phyloP scores from a whole-genome alignment of 2,797 vertebrate species.

The Pseudochromis fuscus region DNA sequence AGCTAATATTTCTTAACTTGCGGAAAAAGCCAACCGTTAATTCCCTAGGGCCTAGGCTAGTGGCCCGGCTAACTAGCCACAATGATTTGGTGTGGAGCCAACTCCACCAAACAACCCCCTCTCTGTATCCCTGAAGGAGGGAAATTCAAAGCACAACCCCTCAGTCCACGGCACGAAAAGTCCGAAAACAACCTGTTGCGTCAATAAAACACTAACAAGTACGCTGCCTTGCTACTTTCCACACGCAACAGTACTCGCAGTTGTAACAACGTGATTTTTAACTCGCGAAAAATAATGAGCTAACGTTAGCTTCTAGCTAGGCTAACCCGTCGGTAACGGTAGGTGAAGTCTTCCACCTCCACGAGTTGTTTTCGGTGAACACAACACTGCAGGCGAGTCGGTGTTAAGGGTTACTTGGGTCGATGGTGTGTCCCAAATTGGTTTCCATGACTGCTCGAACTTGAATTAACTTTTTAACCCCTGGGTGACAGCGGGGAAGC shows the following conservation, averaged over 20 bases:
- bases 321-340: slow-evolving; percentile 51
- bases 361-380: slow-evolving; percentile 39
- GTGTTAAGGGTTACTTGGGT: slow-evolving; percentile 26
- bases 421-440: slow-evolving; percentile 38
- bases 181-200: slow-evolving; percentile 40
- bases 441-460: slow-evolving; percentile 68
- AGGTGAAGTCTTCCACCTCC: slow-evolving; percentile 52
- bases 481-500: slow-evolving; percentile 53
- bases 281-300: slow-evolving; percentile 52
- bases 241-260: not conserved
- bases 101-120: slow-evolving; percentile 16
- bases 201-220: not conserved
- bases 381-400: slow-evolving; percentile 5
- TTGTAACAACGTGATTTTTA: not conserved
- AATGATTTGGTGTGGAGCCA: slow-evolving; percentile 72
- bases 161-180: slow-evolving; percentile 35
- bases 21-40: not conserved
- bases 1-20: not conserved
- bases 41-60: slow-evolving; percentile 39
- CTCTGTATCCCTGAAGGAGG: slow-evolving; percentile 77
- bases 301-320: slow-evolving; percentile 76
- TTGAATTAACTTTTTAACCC: slow-evolving; percentile 71
- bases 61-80: slow-evolving; percentile 69
- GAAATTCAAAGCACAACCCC: slow-evolving; percentile 84
- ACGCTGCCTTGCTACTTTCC: too few species aligned